Percentiles rank a stretch among this genome's conserved stretches.
Evolutionary conservation across 2,797 vertebrate species (phyloP).

Genomic region (Chelonia mydas): DNA sequence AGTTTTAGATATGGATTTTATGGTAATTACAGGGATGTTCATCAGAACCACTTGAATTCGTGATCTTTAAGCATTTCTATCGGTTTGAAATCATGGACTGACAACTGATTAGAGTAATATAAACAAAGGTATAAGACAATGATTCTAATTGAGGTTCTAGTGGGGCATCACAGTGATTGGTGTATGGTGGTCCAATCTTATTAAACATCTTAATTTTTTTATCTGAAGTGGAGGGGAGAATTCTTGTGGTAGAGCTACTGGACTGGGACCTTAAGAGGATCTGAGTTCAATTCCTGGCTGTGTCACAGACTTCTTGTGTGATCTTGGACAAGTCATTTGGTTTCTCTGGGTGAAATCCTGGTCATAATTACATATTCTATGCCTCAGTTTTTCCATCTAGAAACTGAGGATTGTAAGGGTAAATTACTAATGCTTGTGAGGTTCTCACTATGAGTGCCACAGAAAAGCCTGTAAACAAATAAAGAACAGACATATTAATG

Average conservation of each 20-base stretch:
- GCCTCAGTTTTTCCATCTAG: neutral
- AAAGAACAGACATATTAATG: too few relatives aligned
- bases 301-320: neutral
- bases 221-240: neutral
- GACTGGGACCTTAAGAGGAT: neutral
- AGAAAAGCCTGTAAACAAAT: too few relatives aligned
- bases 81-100: neutral
- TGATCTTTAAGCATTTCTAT: neutral
- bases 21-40: neutral
- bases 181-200: neutral
- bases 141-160: neutral
- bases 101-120: neutral
- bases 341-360: neutral
- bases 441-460: neutral
- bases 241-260: neutral
- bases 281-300: neutral
- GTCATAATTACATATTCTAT: neutral
- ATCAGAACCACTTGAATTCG: neutral
- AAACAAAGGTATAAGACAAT: neutral
- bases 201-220: neutral
- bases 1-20: neutral
- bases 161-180: neutral
- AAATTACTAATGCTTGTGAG: neutral
- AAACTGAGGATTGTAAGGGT: neutral
- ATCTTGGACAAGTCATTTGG: neutral